Percentiles rank a stretch among this genome's conserved stretches.
Evolutionary conservation across 2,888 invertebrate species (phyloP).

Genomic region (Hypselothyrea guttata): DNA sequence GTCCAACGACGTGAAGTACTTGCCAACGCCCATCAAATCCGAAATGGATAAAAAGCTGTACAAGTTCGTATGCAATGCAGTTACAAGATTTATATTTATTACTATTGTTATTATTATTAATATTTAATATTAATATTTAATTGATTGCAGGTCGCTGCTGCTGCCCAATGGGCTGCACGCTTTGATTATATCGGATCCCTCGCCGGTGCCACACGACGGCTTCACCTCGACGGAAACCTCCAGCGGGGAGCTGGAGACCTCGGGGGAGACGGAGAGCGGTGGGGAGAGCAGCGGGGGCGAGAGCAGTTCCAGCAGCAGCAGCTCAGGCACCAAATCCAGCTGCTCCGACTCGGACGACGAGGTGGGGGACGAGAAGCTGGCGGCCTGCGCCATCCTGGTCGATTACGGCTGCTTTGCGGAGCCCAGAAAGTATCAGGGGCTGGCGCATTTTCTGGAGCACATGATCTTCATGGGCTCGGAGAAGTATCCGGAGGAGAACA

Average conservation of each 20-base stretch:
- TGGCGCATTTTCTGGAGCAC: conserved; percentile 94
- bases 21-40: conserved; percentile 88
- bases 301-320: conserved; percentile 31
- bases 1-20: conserved; percentile 69
- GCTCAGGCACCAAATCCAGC: conserved; percentile 37
- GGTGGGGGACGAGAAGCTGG: conserved; percentile 82
- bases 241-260: conserved; percentile 58
- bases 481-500: conserved; percentile 94
- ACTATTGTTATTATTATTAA: no score
- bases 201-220: conserved; percentile 79
- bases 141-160: conserved; percentile 84
- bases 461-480: conserved; percentile 97
- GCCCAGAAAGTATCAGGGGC: conserved; percentile 89
- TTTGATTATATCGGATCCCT: conserved; percentile 87
- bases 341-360: conserved; percentile 44
- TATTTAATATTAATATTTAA: no score
- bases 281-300: no score
- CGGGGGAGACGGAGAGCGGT: conserved; percentile 64
- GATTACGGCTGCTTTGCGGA: conserved; percentile 91
- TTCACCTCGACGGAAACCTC: conserved; percentile 74
- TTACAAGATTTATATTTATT: no score
- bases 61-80: conserved; percentile 84
- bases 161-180: conserved; percentile 89
- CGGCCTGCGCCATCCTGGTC: conserved; percentile 89
- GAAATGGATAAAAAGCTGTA: conserved; percentile 90